Evolutionary conservation across 2,113 vertebrate species (phyloP).

Genomic region (Marcusenius ussheri): DNA sequence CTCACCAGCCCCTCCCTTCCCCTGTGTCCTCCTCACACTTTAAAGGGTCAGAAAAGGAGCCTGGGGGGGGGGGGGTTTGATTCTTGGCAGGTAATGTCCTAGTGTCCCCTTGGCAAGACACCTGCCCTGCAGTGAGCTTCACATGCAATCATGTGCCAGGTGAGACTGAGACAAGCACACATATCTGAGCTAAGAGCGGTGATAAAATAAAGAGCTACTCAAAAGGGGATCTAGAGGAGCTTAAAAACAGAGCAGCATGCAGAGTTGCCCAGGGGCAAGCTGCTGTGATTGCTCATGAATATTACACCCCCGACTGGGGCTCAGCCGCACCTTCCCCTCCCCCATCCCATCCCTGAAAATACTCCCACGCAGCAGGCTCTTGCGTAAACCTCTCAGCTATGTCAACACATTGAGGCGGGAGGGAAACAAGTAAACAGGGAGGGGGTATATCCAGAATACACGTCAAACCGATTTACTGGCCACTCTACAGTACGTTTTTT

Average conservation of each 20-base stretch:
- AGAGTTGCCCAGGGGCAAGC: background rate
- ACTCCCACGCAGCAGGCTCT: slow-evolving; percentile 16
- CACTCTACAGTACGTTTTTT: background rate
- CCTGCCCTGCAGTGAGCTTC: background rate
- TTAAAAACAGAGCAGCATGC: background rate
- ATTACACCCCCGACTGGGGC: slow-evolving; percentile 9
- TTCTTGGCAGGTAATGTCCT: background rate
- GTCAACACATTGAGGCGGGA: slow-evolving; percentile 11
- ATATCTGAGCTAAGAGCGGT: background rate
- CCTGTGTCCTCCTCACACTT: background rate
- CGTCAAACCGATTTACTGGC: background rate
- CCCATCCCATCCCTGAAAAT: background rate
- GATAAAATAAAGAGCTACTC: background rate
- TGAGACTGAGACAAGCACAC: background rate
- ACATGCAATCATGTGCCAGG: background rate
- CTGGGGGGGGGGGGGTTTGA: background rate
- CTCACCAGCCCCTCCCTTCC: background rate
- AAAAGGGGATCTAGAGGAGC: background rate
- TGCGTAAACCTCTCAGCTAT: slow-evolving; percentile 17
- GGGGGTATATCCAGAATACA: background rate
- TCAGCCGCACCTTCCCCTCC: background rate
- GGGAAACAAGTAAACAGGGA: slow-evolving; percentile 9
- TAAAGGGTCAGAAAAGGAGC: background rate
- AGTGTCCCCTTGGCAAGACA: background rate
- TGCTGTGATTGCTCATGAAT: slow-evolving; percentile 14